These are phyloP conservation scores for Enteromius radiatus DNA, from an alignment of 2,797 vertebrate species.

Conservation along the genomic window DNA sequence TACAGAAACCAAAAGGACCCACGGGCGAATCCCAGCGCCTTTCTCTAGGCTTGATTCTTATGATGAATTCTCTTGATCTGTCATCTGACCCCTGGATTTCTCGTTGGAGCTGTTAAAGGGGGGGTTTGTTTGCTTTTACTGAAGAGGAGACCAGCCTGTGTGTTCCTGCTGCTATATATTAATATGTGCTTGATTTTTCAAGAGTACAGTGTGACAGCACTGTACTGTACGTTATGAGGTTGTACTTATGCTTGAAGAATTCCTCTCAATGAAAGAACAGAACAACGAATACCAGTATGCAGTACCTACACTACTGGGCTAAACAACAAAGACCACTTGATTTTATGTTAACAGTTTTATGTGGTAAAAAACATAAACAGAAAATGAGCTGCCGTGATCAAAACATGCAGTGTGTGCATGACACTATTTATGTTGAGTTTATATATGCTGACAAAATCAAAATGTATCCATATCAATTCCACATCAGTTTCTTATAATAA, in stretches of 20 bases:
- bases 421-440: conserved; percentile 10
- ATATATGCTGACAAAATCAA: conserved; percentile 8
- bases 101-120: conserved; percentile 43
- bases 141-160: conserved; percentile 45
- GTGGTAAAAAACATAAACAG: neutral
- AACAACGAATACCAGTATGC: conserved; percentile 33
- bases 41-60: conserved; percentile 78
- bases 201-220: conserved; percentile 46
- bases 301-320: conserved; percentile 42
- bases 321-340: conserved; percentile 17
- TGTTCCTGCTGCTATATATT: conserved; percentile 54
- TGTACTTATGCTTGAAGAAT: conserved; percentile 26
- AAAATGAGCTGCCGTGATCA: conserved; percentile 31
- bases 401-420: conserved; percentile 23
- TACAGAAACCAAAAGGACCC: conserved; percentile 97
- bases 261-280: conserved; percentile 28
- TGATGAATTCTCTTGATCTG: conserved; percentile 5
- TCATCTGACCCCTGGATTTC: conserved; percentile 47
- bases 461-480: neutral
- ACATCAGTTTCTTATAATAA: neutral
- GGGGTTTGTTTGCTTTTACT: conserved; percentile 52
- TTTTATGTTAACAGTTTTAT: conserved; percentile 1
- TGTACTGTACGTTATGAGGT: conserved; percentile 19
- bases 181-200: conserved; percentile 47
- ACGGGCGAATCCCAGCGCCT: conserved; percentile 93